Base-by-base conservation (phyloP, 2,888 invertebrate genomes). In the Achlya flavicornis region DNA sequence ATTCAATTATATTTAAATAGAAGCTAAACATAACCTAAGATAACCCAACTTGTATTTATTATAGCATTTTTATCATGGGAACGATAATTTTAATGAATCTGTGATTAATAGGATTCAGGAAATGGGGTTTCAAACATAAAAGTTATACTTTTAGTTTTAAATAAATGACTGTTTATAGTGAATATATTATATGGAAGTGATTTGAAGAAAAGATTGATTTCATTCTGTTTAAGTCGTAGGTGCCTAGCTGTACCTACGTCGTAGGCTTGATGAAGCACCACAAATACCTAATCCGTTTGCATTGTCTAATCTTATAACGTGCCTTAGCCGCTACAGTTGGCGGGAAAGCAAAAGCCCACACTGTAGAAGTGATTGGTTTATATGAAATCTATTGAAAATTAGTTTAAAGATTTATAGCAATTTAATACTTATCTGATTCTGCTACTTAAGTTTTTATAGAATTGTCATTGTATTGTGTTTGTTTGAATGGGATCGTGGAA, bases 271-370 rank as follows among this genome's bases (percentile, higher is more conserved):
- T 66, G 92, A 93, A 93, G 92, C 92, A 87, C 92, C 83, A 89
- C 90, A 92, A 91, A 85, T 83, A 85, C 84, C 81, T 90, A 90
- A 93, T 93, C 92, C 91, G 81, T 90, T 92, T 88, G 91, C 91
- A 92, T 86, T 81, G 75, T 91, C 92, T 92, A 93, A 92, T 92
- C 92, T 92, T 92, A 91, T 92, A 92, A 92, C 70, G 87, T 88
- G n/a, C n/a, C n/a, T n/a, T n/a, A n/a, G 84, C 91, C 92, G 64
- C 53, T 57, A 46, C n/a, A 64, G 57, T 46, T 68, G 8, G 41
- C 11, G 41, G 41, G 41, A 41, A 41, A n/a, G n/a, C n/a, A n/a
- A n/a, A n/a, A n/a, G n/a, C n/a, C n/a, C n/a, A n/a, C n/a, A n/a
- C n/a, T 41, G 41, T 12, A 41, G 11, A 41, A 38, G 6, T 41